Evolutionary conservation across 2,113 vertebrate species (phyloP).

Genomic region (Boleophthalmus pectinirostris): DNA sequence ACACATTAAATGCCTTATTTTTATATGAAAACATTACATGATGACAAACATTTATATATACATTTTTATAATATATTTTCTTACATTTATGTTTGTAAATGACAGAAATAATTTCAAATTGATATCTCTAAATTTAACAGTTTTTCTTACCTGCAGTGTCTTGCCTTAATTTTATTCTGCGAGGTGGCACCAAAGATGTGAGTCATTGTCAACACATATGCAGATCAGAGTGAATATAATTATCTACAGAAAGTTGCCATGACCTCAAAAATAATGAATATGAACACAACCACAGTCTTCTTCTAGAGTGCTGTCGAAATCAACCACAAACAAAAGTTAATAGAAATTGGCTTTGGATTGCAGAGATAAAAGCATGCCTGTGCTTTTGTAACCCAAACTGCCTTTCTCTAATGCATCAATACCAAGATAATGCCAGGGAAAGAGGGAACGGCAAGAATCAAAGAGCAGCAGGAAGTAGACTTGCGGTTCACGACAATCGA

Average conservation of each 20-base stretch:
- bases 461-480: conserved; percentile 50
- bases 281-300: conserved; percentile 6
- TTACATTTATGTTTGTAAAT: too few relatives aligned
- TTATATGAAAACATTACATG: too few relatives aligned
- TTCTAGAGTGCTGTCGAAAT: conserved; percentile 20
- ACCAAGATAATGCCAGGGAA: conserved; percentile 39
- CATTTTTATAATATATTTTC: too few relatives aligned
- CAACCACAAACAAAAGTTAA: conserved; percentile 8
- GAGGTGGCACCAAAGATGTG: conserved; percentile 3
- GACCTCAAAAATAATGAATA: conserved; percentile 25
- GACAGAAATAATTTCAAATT: too few relatives aligned
- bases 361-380: conserved; percentile 15
- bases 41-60: too few relatives aligned
- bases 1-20: too few relatives aligned
- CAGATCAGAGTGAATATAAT: neutral
- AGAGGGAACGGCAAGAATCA: conserved; percentile 42
- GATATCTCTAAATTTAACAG: too few relatives aligned
- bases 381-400: conserved; percentile 24
- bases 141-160: too few relatives aligned
- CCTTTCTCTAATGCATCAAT: conserved; percentile 52
- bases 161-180: neutral
- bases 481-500: conserved; percentile 59
- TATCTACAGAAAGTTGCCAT: conserved; percentile 20
- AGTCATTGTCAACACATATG: neutral
- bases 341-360: conserved; percentile 32